Evolutionary conservation across 1,140 invertebrate species (phyloP).

Genomic region (Drosophila pachea): DNA sequence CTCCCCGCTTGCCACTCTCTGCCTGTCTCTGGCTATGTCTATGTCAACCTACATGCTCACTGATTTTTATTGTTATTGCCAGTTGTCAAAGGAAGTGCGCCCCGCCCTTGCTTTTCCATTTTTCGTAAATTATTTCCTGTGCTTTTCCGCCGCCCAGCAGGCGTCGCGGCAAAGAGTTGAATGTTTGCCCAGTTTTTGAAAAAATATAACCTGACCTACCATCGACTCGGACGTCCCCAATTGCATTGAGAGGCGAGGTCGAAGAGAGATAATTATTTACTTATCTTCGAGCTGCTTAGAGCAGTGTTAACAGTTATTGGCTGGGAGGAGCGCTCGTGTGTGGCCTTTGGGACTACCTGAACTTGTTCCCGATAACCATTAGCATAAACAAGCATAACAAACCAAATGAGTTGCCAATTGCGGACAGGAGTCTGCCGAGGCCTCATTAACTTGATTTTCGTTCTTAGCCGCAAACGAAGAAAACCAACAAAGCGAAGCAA

Average conservation of each 20-base stretch:
- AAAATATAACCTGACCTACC: too few species aligned
- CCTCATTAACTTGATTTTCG: slow-evolving; percentile 62
- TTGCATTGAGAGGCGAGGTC: too few species aligned
- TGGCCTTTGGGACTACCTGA: slow-evolving; percentile 50
- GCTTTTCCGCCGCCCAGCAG: slow-evolving; percentile 35
- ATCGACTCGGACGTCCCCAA: too few species aligned
- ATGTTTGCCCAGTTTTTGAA: slow-evolving; percentile 17
- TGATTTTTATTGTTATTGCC: slow-evolving; percentile 77
- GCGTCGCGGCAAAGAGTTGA: slow-evolving; percentile 33
- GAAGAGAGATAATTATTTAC: too few species aligned
- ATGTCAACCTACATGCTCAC: slow-evolving; percentile 65
- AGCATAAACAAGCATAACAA: slow-evolving; percentile 72
- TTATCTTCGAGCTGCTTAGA: too few species aligned
- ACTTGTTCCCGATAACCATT: slow-evolving; percentile 49
- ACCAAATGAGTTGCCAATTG: slow-evolving; percentile 62
- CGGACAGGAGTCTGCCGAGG: slow-evolving; percentile 55
- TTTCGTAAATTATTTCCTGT: slow-evolving; percentile 73
- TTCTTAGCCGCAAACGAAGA: slow-evolving; percentile 58
- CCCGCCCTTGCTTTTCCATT: slow-evolving; percentile 39
- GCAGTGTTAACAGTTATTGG: neutral
- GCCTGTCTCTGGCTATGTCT: slow-evolving; percentile 4
- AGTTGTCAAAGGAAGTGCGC: slow-evolving; percentile 75
- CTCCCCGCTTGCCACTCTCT: slow-evolving; percentile 19
- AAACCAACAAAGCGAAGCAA: slow-evolving; percentile 30
- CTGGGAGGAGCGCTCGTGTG: slow-evolving; percentile 30